Percentiles rank a stretch among this genome's conserved stretches.
phyloP scores from a whole-genome alignment of 2,113 vertebrate genomes.

The Tachuris rubrigastra region DNA sequence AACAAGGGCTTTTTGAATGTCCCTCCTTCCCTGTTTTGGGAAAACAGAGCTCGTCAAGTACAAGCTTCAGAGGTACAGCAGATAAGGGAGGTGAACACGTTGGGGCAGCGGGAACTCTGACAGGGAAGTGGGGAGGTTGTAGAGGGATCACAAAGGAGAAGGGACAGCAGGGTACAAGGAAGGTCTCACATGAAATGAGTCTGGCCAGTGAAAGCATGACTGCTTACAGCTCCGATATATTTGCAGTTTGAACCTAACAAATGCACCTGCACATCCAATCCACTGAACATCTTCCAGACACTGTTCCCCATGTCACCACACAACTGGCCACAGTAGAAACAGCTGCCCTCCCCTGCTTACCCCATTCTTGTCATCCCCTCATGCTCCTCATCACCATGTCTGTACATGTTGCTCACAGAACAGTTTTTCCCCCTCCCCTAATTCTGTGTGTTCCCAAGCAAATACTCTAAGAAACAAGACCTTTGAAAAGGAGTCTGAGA shows the following conservation, averaged over 20 bases:
- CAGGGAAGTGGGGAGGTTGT: not conserved
- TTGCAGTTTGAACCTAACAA: not conserved
- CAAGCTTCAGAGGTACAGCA: not conserved
- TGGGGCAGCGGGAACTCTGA: not conserved
- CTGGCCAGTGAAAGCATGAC: not conserved
- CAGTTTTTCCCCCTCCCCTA: not conserved
- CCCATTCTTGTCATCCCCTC: not conserved
- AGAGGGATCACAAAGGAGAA: not conserved
- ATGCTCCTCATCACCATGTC: not conserved
- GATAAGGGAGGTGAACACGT: not conserved
- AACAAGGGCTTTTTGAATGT: not conserved
- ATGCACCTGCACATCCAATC: not conserved
- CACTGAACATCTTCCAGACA: not conserved
- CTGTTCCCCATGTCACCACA: rapidly evolving
- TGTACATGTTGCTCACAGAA: not conserved
- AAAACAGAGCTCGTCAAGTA: not conserved
- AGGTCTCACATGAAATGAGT: rapidly evolving
- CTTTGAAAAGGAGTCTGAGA: not conserved
- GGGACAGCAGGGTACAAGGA: not conserved
- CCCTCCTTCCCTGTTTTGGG: not conserved
- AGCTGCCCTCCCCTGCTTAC: not conserved
- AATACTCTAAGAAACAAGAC: not conserved
- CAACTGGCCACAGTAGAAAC: not conserved
- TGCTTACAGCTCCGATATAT: not conserved
- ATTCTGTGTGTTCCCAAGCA: not conserved